A percentile compares a stretch with the other conserved stretches of the same genome.
phyloP scores from a whole-genome alignment of 1,140 invertebrate species.

The Drosophila orena region DNA sequence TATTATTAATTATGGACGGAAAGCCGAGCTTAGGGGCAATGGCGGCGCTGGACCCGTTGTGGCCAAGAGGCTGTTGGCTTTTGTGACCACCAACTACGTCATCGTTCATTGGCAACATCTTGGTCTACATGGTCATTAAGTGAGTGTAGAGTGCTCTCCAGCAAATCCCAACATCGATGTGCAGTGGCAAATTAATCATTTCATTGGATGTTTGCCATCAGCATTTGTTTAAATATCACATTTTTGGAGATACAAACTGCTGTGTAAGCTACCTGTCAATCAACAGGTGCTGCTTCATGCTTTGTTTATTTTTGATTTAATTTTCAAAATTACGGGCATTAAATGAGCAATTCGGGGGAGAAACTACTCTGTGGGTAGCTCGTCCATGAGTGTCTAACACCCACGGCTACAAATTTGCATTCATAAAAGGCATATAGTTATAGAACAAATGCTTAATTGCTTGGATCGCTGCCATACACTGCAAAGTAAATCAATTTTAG shows the following conservation, averaged over 20 bases:
- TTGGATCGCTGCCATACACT: constrained; percentile 5
- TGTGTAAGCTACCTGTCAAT: constrained; percentile 28
- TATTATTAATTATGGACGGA: constrained; percentile 68
- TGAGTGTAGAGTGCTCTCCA: constrained; percentile 3
- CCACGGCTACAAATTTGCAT: constrained; percentile 47
- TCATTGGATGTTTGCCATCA: constrained; percentile 16
- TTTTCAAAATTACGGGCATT: constrained; percentile 26
- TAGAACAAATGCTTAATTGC: constrained; percentile 50
- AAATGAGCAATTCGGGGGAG: constrained; percentile 30
- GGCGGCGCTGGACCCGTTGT: constrained; percentile 34
- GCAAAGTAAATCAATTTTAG: constrained; percentile 38
- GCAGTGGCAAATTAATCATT: constrained; percentile 34
- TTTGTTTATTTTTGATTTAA: constrained; percentile 40
- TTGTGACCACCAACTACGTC: constrained; percentile 30
- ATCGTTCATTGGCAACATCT: constrained; percentile 27
- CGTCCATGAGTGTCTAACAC: constrained; percentile 37
- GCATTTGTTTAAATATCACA: constrained; percentile 26
- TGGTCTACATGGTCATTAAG: constrained; percentile 10
- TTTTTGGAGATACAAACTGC: constrained; percentile 28
- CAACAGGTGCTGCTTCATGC: constrained; percentile 43
- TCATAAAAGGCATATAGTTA: constrained; percentile 43
- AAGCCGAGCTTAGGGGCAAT: constrained; percentile 31
- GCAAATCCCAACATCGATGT: constrained; percentile 1
- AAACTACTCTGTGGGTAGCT: constrained; percentile 31
- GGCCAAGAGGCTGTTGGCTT: constrained; percentile 17